Percentiles rank a stretch among this genome's conserved stretches.
Conservation (phyloP, 92 coral and sea anemone species). For the Ricordea florida region DNA sequence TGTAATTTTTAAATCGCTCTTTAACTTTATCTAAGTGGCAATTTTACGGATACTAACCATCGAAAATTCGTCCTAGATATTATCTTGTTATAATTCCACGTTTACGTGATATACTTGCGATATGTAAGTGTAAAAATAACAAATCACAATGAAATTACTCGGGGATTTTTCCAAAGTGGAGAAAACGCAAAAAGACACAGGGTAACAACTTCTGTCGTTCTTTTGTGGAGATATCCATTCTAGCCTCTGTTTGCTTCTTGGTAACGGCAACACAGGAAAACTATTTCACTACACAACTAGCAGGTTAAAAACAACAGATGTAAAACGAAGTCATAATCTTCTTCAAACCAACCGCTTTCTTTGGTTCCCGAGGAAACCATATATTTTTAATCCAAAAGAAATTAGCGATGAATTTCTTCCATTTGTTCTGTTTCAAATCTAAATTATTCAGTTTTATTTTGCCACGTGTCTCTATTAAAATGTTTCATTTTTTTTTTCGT, state of each 20-base stretch:
- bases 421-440: too few species aligned
- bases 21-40: too few species aligned
- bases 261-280: slow-evolving; percentile 10
- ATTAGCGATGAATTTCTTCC: too few species aligned
- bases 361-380: neutral
- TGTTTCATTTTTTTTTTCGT: too few species aligned
- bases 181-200: too few species aligned
- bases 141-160: neutral
- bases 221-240: slow-evolving; percentile 22
- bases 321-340: neutral
- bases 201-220: too few species aligned
- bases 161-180: neutral
- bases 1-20: too few species aligned
- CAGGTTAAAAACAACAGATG: neutral
- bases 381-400: too few species aligned
- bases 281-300: neutral
- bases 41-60: too few species aligned
- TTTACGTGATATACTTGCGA: neutral
- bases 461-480: too few species aligned
- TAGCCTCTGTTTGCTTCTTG: neutral
- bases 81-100: too few species aligned
- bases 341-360: neutral
- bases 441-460: too few species aligned
- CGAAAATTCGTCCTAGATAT: slow-evolving; percentile 17
- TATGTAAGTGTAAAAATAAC: neutral